Conservation (phyloP, 23 tunicate genomes). For the Ascidia mentula region DNA sequence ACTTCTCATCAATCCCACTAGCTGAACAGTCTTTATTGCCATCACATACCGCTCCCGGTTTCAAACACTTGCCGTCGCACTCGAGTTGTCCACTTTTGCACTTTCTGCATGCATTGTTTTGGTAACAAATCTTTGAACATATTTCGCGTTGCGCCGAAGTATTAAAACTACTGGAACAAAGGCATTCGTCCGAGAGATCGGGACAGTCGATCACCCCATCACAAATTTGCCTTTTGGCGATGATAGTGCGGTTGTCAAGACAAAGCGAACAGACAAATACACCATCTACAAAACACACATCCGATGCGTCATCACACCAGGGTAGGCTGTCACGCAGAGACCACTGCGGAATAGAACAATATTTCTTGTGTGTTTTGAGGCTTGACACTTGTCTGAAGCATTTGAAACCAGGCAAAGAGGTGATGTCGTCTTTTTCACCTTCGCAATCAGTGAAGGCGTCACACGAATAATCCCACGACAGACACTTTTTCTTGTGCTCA, state of each 20-base stretch:
- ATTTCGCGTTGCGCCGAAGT: not conserved
- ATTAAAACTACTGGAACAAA: constrained; percentile 7
- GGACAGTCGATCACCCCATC: constrained; percentile 39
- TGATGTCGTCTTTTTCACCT: not conserved
- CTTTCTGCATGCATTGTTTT: not conserved
- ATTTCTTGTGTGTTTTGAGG: not conserved
- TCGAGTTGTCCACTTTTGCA: constrained; percentile 17
- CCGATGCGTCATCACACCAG: constrained; percentile 27
- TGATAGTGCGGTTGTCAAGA: constrained; percentile 19
- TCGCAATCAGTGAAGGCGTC: not conserved
- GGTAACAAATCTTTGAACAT: constrained; percentile 28
- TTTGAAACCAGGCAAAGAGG: constrained; percentile 36
- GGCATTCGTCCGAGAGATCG: constrained; percentile 46
- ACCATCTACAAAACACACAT: constrained; percentile 28
- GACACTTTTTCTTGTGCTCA: not conserved
- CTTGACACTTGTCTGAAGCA: constrained; percentile 6
- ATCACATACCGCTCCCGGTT: constrained; percentile 9
- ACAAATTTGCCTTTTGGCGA: constrained; percentile 30
- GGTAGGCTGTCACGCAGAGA: constrained; percentile 16
- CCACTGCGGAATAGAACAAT: constrained; percentile 47
- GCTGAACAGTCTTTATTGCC: constrained; percentile 21
- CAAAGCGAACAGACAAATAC: constrained; percentile 25
- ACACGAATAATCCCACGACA: constrained; percentile 25
- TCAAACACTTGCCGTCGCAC: constrained; percentile 31
- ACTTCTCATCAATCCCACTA: constrained; percentile 23